These are phyloP conservation scores for Dicrostonyx torquatus DNA, from an alignment of 2,797 vertebrate genomes.

Conservation along the genomic window DNA sequence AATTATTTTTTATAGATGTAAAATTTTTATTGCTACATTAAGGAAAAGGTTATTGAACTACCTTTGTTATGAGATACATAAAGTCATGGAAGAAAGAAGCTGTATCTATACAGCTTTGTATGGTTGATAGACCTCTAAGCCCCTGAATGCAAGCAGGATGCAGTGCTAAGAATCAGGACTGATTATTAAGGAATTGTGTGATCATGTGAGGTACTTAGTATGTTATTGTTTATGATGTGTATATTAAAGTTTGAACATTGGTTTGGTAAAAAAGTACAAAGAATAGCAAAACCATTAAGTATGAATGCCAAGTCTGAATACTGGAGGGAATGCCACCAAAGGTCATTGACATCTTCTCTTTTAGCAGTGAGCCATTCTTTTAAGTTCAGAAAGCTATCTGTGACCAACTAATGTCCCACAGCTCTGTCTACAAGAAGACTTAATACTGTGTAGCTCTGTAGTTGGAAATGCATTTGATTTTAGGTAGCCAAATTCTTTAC, in stretches of 20 bases:
- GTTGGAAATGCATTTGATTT: background rate
- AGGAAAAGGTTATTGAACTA: constrained; percentile 24
- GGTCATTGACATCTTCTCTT: background rate
- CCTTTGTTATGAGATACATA: constrained; percentile 27
- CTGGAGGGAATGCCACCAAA: background rate
- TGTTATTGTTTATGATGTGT: background rate
- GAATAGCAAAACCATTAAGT: background rate
- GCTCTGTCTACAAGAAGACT: background rate
- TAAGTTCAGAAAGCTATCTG: background rate
- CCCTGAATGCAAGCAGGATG: background rate
- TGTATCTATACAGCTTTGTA: background rate
- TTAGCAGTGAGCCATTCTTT: background rate
- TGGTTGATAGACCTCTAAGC: constrained; percentile 9
- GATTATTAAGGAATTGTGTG: constrained; percentile 33
- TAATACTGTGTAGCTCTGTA: background rate
- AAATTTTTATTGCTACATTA: constrained; percentile 61
- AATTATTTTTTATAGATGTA: constrained; percentile 5
- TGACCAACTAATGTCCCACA: constrained; percentile 1
- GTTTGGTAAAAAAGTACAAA: background rate
- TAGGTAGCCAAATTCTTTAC: constrained; percentile 7
- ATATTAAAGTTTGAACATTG: background rate
- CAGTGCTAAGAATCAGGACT: background rate
- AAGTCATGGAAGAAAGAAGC: background rate
- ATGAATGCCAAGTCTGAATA: background rate
- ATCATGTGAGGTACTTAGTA: background rate